Percentiles rank a stretch among this genome's conserved stretches.
These are phyloP conservation scores for Rhabdophis nuchalis DNA, from an alignment of 2,797 vertebrate genomes.

Conservation along the genomic window DNA sequence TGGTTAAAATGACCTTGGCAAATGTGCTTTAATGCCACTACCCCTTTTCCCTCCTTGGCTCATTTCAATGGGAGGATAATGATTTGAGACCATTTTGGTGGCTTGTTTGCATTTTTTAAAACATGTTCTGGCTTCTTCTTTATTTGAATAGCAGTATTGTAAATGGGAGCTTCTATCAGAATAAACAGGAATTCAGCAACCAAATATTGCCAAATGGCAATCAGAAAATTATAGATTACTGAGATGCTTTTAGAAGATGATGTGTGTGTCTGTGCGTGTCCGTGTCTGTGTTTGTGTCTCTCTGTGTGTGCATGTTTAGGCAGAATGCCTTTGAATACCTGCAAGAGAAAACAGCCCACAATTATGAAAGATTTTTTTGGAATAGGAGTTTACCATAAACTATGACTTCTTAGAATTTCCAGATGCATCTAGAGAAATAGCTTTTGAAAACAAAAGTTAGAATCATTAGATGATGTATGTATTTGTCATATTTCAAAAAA, in stretches of 20 bases:
- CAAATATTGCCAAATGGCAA: background rate
- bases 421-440: background rate
- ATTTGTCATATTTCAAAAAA: background rate
- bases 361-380: background rate
- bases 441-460: background rate
- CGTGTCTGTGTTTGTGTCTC: background rate
- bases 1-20: slow-evolving; percentile 43
- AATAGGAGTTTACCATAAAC: background rate
- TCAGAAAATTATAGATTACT: background rate
- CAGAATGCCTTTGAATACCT: background rate
- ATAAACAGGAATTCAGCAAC: background rate
- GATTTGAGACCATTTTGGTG: slow-evolving; percentile 40
- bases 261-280: background rate
- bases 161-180: background rate
- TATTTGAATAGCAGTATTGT: slow-evolving; percentile 38
- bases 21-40: slow-evolving; percentile 30
- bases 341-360: background rate
- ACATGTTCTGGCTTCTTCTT: slow-evolving; percentile 43
- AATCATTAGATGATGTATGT: background rate
- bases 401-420: background rate
- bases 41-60: background rate
- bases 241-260: background rate
- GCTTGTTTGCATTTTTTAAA: slow-evolving; percentile 45
- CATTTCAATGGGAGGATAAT: slow-evolving; percentile 44
- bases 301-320: background rate